Base-by-base conservation (phyloP, 2,888 invertebrate species). In the Chrysolina americana region DNA sequence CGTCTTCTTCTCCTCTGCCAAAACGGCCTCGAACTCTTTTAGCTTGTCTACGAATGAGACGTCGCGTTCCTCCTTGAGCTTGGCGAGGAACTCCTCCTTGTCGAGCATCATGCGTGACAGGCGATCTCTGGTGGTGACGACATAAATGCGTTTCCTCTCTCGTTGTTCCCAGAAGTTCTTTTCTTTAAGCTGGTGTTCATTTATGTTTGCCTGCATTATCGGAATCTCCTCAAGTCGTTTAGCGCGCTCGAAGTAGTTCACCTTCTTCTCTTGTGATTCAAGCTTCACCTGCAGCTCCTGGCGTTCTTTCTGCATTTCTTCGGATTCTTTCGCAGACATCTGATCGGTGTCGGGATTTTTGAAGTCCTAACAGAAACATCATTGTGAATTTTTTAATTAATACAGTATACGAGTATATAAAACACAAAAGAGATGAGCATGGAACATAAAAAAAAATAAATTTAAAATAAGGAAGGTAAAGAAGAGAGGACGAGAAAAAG, bases 181-280 rank as follows among this genome's bases (percentile, higher is more conserved):
- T 83, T 97, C 96, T 81, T 93, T 92, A 36, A 91, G 85, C 84
- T 94, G 94, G 84, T 95, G 95, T 81, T 97, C 95, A 76, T 96
- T 94, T 84, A 96, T 91, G 78, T 94, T 94, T 86, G 96, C 94
- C 85, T 96, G 94, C 70, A 98, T 90, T 1, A 98, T 89, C 0
- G 97, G 96, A 78, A 99, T 96, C 89, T 99, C 99, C 86, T 98
- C 98, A 76, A 97, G 87, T 15, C 98, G 94, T 86, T 98, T 98
- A 8, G 99, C 99, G 68, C 99, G 92, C 86, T 98, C 98, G 83
- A 96, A 93, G 88, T 98, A 98, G 87, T 99, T 99, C 70, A 97
- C 94, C 90, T 98, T 98, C 89, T 98, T 98, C 87, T 99, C 98
- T 86, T 98, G 98, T 0, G 96, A 95, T 85, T 98, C 97, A 66